A percentile compares a stretch with the other conserved stretches of the same genome.
Evolutionary conservation across 2,888 invertebrate species (phyloP).

Genomic region (Macrosoma leucophasiata): DNA sequence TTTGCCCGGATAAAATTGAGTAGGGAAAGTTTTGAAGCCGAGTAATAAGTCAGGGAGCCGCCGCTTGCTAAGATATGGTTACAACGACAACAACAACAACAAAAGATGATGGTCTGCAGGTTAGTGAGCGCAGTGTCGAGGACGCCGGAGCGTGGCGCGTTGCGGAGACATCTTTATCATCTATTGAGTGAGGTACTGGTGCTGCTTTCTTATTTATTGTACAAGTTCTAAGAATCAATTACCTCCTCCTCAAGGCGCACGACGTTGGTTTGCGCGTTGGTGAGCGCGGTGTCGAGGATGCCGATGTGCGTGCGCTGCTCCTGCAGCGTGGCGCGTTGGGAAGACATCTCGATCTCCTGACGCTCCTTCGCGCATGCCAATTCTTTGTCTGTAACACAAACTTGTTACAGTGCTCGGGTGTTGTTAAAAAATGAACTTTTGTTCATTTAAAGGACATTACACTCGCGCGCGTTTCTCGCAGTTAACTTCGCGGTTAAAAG

Average conservation of each 20-base stretch:
- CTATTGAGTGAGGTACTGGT: too few relatives aligned
- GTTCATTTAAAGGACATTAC: too few relatives aligned
- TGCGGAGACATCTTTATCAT: slow-evolving; percentile 94
- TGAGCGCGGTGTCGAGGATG: slow-evolving; percentile 92
- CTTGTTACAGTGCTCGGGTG: too few relatives aligned
- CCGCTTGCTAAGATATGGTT: too few relatives aligned
- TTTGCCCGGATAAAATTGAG: too few relatives aligned
- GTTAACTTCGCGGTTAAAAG: too few relatives aligned
- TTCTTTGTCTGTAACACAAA: slow-evolving; percentile 84
- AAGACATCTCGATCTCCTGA: slow-evolving; percentile 92
- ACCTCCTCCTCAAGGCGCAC: slow-evolving; percentile 93
- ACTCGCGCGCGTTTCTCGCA: too few relatives aligned
- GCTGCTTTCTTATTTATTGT: too few relatives aligned
- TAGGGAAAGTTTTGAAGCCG: too few relatives aligned
- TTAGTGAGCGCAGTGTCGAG: slow-evolving; percentile 93
- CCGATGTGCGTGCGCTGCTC: slow-evolving; percentile 95
- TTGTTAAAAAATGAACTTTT: too few relatives aligned
- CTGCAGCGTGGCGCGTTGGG: slow-evolving; percentile 90
- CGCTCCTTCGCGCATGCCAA: slow-evolving; percentile 91
- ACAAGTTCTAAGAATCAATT: slow-evolving; percentile 17
- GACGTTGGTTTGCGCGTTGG: slow-evolving; percentile 92
- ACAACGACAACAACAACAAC: too few relatives aligned
- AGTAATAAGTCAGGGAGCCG: too few relatives aligned
- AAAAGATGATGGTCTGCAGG: slow-evolving; percentile 92
- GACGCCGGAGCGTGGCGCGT: slow-evolving; percentile 89